These are phyloP conservation scores for Sylvia atricapilla DNA, from an alignment of 2,113 vertebrate species.

Conservation along the genomic window DNA sequence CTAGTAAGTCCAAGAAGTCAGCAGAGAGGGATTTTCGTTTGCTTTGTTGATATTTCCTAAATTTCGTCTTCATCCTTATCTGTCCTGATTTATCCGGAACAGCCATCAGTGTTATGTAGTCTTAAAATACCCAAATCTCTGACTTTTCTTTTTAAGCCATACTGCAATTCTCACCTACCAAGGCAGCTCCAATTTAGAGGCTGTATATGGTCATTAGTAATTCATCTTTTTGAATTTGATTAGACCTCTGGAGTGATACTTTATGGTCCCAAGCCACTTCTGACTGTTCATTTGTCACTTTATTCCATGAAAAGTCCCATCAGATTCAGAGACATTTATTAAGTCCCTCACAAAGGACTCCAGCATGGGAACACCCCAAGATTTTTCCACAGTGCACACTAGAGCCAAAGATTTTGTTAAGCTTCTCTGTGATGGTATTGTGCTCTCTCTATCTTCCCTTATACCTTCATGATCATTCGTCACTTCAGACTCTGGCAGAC, in stretches of 20 bases:
- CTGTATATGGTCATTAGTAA: not conserved
- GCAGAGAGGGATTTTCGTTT: not conserved
- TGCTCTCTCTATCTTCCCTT: conserved; percentile 9
- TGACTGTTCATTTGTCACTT: not conserved
- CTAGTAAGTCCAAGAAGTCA: not conserved
- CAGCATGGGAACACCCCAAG: not conserved
- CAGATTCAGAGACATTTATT: not conserved
- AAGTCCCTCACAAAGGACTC: not conserved
- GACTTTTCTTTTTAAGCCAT: not conserved
- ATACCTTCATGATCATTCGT: not conserved
- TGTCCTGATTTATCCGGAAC: not conserved
- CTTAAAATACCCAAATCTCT: not conserved
- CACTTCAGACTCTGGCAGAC: not conserved
- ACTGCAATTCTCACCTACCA: not conserved
- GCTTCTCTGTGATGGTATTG: not conserved
- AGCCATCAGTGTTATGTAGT: not conserved
- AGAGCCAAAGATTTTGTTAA: not conserved
- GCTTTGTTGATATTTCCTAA: not conserved
- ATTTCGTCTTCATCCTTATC: not conserved
- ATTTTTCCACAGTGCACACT: not conserved
- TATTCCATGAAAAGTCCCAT: not conserved
- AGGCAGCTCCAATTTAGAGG: not conserved
- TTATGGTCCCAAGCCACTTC: not conserved
- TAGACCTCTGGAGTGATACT: not conserved
- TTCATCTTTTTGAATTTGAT: not conserved